A percentile compares a stretch with the other conserved stretches of the same genome.
These are phyloP conservation scores for Romanomermis culicivorax DNA, from an alignment of 2,888 invertebrate genomes.

Conservation along the genomic window DNA sequence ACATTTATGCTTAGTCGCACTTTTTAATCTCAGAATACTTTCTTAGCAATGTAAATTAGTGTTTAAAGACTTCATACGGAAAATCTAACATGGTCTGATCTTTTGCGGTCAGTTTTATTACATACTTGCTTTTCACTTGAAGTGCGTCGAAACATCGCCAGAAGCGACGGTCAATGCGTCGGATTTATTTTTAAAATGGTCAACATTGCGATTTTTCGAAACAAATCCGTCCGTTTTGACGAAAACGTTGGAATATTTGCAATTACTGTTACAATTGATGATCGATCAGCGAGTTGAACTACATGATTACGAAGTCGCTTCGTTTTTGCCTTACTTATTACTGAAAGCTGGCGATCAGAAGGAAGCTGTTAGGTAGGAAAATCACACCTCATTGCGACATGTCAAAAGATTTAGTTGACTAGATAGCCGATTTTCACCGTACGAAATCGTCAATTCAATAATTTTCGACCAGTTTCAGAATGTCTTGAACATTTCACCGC, in stretches of 20 bases:
- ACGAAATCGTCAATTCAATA: neutral
- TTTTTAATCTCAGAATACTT: no score
- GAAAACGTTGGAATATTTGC: constrained; percentile 77
- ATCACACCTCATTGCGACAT: constrained; percentile 6
- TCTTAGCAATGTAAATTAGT: no score
- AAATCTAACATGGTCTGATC: no score
- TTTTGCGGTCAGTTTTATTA: no score
- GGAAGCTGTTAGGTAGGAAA: constrained; percentile 17
- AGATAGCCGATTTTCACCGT: no score
- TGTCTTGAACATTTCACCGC: no score
- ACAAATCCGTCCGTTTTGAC: constrained; percentile 91
- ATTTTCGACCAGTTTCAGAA: no score
- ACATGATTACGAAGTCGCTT: constrained; percentile 67
- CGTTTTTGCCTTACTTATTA: constrained; percentile 81
- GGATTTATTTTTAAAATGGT: constrained; percentile 85
- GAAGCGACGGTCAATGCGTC: constrained; percentile 64
- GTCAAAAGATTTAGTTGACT: no score
- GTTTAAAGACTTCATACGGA: no score
- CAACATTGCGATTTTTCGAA: constrained; percentile 86
- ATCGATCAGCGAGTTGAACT: constrained; percentile 55
- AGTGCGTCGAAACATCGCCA: constrained; percentile 53
- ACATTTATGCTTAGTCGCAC: neutral
- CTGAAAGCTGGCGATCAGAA: constrained; percentile 43
- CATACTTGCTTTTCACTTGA: constrained; percentile 14
- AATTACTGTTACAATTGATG: constrained; percentile 55